Percentiles rank a stretch among this genome's conserved stretches.
Conservation (phyloP, 2,888 invertebrate genomes). For the Epinotia nisella region DNA sequence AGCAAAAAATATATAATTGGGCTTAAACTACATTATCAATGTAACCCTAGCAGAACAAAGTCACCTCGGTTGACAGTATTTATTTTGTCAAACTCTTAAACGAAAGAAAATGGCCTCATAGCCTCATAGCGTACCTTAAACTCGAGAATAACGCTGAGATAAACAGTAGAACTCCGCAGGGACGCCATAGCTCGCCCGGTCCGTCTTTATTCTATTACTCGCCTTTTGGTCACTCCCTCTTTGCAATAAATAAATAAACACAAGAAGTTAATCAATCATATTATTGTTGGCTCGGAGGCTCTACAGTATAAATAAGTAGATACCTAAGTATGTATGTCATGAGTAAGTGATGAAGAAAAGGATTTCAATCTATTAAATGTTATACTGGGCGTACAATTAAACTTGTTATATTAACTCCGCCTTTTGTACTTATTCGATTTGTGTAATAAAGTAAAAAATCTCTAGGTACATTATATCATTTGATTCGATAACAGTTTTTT, state of each 20-base stretch:
- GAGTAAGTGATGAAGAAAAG: not conserved
- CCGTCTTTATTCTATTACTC: slow-evolving; percentile 32
- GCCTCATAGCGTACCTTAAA: slow-evolving; percentile 8
- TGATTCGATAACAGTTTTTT: too few relatives aligned
- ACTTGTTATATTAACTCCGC: too few relatives aligned
- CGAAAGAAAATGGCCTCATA: not conserved
- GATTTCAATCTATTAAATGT: not conserved
- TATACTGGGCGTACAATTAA: not conserved
- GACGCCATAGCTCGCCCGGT: slow-evolving; percentile 23
- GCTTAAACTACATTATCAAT: too few relatives aligned
- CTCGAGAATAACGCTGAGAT: slow-evolving; percentile 1
- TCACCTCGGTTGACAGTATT: not conserved
- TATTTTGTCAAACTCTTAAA: not conserved
- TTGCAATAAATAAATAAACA: slow-evolving; percentile 15
- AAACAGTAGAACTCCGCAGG: slow-evolving; percentile 28
- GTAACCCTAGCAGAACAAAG: not conserved
- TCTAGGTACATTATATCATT: too few relatives aligned
- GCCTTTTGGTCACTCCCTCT: slow-evolving; percentile 10
- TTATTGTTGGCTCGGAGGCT: not conserved
- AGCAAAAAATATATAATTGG: too few relatives aligned
- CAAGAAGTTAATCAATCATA: not conserved
- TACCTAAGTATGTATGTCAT: not conserved
- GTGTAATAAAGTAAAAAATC: too few relatives aligned
- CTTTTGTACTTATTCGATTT: too few relatives aligned
- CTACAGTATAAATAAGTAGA: not conserved